A percentile compares a stretch with the other conserved stretches of the same genome.
Evolutionary conservation across 2,797 vertebrate genomes (phyloP).

Genomic region (Buceros bicornis): DNA sequence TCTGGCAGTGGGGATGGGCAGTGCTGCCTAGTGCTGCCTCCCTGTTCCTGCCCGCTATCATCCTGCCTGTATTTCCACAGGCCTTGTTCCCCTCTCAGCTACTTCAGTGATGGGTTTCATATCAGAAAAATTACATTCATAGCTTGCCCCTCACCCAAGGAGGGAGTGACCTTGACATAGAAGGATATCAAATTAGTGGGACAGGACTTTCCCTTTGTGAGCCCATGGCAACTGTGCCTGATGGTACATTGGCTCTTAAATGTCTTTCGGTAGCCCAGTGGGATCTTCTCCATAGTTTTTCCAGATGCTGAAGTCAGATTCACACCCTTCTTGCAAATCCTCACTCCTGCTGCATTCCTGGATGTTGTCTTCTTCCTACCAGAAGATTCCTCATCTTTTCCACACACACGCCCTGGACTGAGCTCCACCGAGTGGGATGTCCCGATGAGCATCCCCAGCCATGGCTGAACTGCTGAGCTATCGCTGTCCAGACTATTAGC

Average conservation of each 20-base stretch:
- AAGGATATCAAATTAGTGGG: neutral
- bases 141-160: accelerated
- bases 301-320: neutral
- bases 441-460: accelerated
- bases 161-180: accelerated
- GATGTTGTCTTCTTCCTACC: accelerated
- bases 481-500: accelerated
- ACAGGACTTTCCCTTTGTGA: neutral
- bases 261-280: neutral
- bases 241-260: neutral
- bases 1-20: accelerated
- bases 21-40: neutral
- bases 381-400: neutral
- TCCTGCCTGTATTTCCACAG: neutral
- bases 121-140: neutral
- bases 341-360: neutral
- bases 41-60: neutral
- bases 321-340: neutral
- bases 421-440: neutral
- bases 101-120: neutral
- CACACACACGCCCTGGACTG: accelerated
- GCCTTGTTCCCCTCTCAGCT: neutral
- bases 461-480: accelerated
- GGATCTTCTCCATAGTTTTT: neutral
- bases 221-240: neutral